These are phyloP conservation scores for Ptychodera flava DNA, from an alignment of 35 echinoderm and acorn worm genomes.

Conservation along the genomic window DNA sequence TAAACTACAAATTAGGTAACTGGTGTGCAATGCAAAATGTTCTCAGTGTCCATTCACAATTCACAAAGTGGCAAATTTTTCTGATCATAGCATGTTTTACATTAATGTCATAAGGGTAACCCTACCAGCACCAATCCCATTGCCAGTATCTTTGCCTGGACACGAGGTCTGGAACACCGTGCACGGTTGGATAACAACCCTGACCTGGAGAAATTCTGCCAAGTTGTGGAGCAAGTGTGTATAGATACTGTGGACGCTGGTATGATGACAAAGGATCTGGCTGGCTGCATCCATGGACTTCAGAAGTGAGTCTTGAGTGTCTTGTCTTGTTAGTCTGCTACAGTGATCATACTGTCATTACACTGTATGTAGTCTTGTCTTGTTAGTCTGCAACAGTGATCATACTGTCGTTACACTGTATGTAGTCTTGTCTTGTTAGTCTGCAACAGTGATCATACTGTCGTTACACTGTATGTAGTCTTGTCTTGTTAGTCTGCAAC, in stretches of 20 bases:
- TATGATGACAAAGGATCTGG: conserved; percentile 94
- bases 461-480: background rate
- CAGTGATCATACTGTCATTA: background rate
- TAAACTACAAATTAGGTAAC: too few species aligned
- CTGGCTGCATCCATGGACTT: conserved; percentile 89
- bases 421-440: background rate
- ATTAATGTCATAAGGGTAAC: conserved; percentile 51
- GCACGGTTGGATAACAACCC: conserved; percentile 88
- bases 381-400: background rate
- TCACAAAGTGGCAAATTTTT: background rate
- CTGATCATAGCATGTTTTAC: background rate
- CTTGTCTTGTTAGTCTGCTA: background rate
- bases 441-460: background rate
- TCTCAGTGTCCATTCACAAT: too few species aligned
- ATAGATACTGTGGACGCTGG: conserved; percentile 90
- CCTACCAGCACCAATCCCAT: conserved; percentile 94
- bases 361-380: conserved; percentile 11
- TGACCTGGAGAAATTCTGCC: conserved; percentile 65
- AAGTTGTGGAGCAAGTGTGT: conserved; percentile 81
- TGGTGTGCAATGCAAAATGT: too few species aligned
- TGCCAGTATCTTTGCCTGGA: conserved; percentile 99
- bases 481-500: background rate
- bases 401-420: background rate
- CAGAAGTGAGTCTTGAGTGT: conserved; percentile 72
- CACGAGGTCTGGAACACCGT: conserved; percentile 82